Evolutionary conservation across 2,797 vertebrate genomes (phyloP).

Genomic region (Jordanella pulchra): DNA sequence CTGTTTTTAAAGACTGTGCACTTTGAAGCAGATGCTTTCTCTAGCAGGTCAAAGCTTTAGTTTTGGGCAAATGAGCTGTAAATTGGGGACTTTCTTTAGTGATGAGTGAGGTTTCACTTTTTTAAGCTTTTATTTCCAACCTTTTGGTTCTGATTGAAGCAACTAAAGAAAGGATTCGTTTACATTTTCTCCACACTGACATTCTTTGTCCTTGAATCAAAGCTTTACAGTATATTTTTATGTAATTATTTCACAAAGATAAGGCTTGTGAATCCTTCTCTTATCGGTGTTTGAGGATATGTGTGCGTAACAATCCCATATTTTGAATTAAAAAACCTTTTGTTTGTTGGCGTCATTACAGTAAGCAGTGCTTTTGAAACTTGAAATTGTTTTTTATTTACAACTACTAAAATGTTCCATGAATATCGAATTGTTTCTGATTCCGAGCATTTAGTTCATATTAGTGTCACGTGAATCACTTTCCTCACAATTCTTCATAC

Average conservation of each 20-base stretch:
- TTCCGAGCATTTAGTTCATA: no score
- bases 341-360: not conserved
- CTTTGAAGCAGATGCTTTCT: slow-evolving; percentile 1
- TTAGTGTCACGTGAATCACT: no score
- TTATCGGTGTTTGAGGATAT: slow-evolving; percentile 1
- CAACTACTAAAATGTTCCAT: not conserved
- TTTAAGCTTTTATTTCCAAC: not conserved
- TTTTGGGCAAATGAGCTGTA: not conserved
- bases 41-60: slow-evolving; percentile 2
- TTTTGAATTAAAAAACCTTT: slow-evolving; percentile 18
- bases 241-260: not conserved
- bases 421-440: no score
- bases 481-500: no score
- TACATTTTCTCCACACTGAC: not conserved
- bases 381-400: not conserved
- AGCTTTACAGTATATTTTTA: not conserved
- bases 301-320: not conserved
- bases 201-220: not conserved
- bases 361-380: not conserved
- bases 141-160: not conserved
- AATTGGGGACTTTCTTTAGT: not conserved
- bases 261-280: not conserved
- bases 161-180: not conserved
- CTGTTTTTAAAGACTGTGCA: slow-evolving; percentile 7
- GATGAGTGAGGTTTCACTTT: slow-evolving; percentile 4